Conservation (phyloP, 2,888 invertebrate genomes). For the Ecdyonurus torrentis region DNA sequence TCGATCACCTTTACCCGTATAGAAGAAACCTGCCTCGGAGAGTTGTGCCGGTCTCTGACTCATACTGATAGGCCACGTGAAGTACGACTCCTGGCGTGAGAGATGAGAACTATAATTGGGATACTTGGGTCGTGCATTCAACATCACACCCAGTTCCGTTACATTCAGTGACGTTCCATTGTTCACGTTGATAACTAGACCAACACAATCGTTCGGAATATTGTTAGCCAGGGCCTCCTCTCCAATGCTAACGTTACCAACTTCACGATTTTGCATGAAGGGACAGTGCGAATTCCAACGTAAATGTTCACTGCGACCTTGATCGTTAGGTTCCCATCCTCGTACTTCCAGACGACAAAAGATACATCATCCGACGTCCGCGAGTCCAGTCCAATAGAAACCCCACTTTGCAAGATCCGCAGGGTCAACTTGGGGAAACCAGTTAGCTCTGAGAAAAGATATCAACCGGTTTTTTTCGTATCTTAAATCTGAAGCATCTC, state of each 20-base stretch:
- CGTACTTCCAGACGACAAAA: not conserved
- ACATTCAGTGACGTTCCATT: no score
- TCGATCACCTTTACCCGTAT: conserved; percentile 42
- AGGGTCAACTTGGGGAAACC: not conserved
- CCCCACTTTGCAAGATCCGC: no score
- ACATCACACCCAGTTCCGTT: conserved; percentile 23
- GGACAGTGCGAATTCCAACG: conserved; percentile 63
- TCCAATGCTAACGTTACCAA: conserved; percentile 49
- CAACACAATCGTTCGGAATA: no score
- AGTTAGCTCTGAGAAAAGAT: not conserved
- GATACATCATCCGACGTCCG: not conserved
- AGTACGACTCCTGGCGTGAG: conserved; percentile 51
- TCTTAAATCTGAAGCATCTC: no score
- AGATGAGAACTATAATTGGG: conserved; percentile 51
- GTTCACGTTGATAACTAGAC: no score
- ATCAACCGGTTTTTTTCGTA: not conserved
- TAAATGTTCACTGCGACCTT: not conserved
- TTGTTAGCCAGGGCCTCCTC: no score
- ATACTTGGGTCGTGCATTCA: conserved; percentile 38
- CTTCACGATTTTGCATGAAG: conserved; percentile 44
- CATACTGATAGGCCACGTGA: conserved; percentile 65
- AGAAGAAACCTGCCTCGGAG: conserved; percentile 84
- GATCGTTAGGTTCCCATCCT: not conserved
- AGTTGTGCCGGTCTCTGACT: conserved; percentile 63
- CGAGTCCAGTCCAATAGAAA: no score